phyloP scores from a whole-genome alignment of 2,888 invertebrate species.

The Heliconius aoede region DNA sequence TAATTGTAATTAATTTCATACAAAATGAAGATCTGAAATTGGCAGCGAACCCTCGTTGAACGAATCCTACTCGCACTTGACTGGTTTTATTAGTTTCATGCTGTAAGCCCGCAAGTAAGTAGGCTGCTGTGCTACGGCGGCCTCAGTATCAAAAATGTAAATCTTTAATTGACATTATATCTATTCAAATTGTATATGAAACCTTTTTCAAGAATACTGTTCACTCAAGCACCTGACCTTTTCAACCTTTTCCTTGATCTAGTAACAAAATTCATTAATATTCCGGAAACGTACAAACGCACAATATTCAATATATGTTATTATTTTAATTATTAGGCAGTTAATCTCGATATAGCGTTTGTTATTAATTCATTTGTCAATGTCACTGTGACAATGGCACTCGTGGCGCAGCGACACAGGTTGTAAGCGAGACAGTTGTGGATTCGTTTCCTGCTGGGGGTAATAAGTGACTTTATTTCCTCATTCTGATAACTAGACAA shows the following conservation, averaged over 20 bases:
- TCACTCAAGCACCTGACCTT: no score
- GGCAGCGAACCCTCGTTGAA: no score
- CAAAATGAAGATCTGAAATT: no score
- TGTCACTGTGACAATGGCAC: neutral
- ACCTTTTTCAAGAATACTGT: neutral
- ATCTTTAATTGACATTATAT: no score
- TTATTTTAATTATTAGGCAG: slow-evolving; percentile 17
- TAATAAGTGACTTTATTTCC: neutral
- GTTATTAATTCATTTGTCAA: neutral
- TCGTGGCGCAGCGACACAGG: accelerated
- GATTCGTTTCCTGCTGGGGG: neutral
- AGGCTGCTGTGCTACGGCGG: no score
- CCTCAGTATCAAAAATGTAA: no score
- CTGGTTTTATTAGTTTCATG: no score
- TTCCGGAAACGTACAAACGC: slow-evolving; percentile 29
- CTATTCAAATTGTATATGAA: neutral
- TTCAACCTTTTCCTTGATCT: slow-evolving; percentile 9
- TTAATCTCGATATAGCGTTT: neutral
- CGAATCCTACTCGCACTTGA: no score
- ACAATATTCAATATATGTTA: slow-evolving; percentile 13
- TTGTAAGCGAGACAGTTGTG: neutral
- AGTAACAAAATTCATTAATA: slow-evolving; percentile 26
- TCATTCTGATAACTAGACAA: neutral
- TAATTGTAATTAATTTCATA: no score
- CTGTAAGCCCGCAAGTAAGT: no score